These are phyloP conservation scores for Paelopatides confundens DNA, from an alignment of 53 echinoderm and acorn worm species.

Conservation along the genomic window DNA sequence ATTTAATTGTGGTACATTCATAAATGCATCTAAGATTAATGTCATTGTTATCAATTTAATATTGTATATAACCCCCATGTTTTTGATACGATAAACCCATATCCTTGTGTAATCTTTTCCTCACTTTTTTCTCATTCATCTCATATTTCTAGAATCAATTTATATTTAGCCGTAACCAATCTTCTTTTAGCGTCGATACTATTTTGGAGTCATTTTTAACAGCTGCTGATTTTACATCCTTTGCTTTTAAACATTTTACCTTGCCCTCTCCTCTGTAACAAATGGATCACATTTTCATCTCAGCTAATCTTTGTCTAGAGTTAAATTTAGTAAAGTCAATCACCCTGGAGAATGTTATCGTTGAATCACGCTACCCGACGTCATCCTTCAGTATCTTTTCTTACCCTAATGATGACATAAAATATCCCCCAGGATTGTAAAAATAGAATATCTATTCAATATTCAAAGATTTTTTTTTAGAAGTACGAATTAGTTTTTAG, in stretches of 20 bases:
- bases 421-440: not conserved
- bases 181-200: not conserved
- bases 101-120: not conserved
- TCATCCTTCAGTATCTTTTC: not conserved
- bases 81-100: too few species aligned
- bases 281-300: conserved; percentile 15
- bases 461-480: not conserved
- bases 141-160: not conserved
- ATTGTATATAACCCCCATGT: too few species aligned
- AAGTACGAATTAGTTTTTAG: conserved; percentile 8
- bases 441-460: not conserved
- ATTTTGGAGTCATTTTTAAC: not conserved
- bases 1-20: too few species aligned
- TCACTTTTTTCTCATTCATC: not conserved
- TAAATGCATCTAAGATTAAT: too few species aligned
- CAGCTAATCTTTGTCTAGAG: not conserved
- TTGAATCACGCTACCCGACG: not conserved
- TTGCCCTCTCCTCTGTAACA: not conserved
- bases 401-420: conserved; percentile 13
- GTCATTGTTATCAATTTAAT: too few species aligned
- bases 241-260: not conserved
- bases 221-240: not conserved
- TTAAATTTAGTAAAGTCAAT: not conserved
- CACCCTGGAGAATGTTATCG: conserved; percentile 24
- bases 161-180: not conserved